These are phyloP conservation scores for Limnephilus marmoratus DNA, from an alignment of 2,888 invertebrate species.

Conservation along the genomic window DNA sequence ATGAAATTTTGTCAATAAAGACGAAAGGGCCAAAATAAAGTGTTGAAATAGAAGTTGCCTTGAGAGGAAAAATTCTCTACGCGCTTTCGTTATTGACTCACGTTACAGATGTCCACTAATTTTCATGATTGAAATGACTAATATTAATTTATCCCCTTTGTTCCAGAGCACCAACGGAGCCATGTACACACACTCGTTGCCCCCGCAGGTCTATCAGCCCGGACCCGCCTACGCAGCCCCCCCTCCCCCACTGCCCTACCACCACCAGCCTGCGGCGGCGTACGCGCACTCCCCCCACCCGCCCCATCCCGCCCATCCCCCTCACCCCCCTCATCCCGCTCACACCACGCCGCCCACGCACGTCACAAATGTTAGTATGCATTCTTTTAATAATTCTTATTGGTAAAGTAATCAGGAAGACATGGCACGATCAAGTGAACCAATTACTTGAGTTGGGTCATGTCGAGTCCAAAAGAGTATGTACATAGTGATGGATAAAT, in stretches of 20 bases:
- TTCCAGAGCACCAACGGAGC: constrained; percentile 70
- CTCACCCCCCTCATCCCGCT: constrained; percentile 11
- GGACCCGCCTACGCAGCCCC: constrained; percentile 69
- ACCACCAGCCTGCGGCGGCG: constrained; percentile 66
- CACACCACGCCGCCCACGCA: neutral
- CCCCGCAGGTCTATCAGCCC: constrained; percentile 66
- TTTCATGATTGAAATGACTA: neutral
- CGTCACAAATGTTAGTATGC: neutral
- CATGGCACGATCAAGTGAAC: too few relatives aligned
- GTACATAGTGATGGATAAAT: too few relatives aligned
- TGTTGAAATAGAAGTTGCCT: too few relatives aligned
- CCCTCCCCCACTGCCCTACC: constrained; percentile 64
- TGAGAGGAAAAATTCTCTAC: too few relatives aligned
- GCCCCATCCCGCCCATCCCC: neutral
- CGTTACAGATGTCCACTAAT: too few relatives aligned
- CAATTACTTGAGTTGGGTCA: too few relatives aligned
- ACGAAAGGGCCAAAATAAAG: too few relatives aligned
- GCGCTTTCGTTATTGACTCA: too few relatives aligned
- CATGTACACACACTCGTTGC: constrained; percentile 69
- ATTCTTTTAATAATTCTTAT: neutral
- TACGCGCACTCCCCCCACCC: constrained; percentile 69
- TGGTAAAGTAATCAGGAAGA: too few relatives aligned
- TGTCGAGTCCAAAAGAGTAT: too few relatives aligned
- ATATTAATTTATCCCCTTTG: constrained; percentile 22
- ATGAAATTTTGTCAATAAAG: too few relatives aligned